Evolutionary conservation across 2,888 invertebrate genomes (phyloP).

Genomic region (Linyphia triangularis): DNA sequence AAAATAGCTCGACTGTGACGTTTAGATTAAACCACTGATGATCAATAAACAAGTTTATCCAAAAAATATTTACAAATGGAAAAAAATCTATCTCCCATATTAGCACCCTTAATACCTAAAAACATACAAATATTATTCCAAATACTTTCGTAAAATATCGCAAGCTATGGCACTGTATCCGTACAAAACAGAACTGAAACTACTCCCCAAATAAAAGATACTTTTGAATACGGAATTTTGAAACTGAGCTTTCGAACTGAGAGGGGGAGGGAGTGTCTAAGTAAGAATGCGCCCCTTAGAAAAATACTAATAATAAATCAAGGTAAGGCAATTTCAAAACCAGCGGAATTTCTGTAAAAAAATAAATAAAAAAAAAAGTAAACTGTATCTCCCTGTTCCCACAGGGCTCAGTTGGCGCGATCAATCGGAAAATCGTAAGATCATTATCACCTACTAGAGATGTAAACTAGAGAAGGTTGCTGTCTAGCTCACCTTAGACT

Average conservation of each 20-base stretch:
- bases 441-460: slow-evolving; percentile 3
- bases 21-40: no score
- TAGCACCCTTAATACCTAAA: no score
- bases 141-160: not conserved
- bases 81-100: no score
- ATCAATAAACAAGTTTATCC: no score
- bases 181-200: not conserved
- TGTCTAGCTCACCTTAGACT: not conserved
- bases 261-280: not conserved
- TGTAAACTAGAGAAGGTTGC: not conserved
- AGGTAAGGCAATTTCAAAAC: not conserved
- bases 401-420: not conserved
- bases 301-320: not conserved
- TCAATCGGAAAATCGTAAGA: not conserved
- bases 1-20: no score
- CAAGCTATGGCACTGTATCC: not conserved
- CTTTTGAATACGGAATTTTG: not conserved
- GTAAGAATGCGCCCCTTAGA: not conserved
- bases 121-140: no score
- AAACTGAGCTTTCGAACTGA: not conserved
- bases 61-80: no score
- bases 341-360: not conserved
- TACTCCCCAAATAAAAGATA: not conserved
- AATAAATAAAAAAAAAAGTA: no score
- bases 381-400: not conserved